These are phyloP conservation scores for Sepiola atlantica DNA, from an alignment of 2,888 invertebrate species.

Conservation along the genomic window DNA sequence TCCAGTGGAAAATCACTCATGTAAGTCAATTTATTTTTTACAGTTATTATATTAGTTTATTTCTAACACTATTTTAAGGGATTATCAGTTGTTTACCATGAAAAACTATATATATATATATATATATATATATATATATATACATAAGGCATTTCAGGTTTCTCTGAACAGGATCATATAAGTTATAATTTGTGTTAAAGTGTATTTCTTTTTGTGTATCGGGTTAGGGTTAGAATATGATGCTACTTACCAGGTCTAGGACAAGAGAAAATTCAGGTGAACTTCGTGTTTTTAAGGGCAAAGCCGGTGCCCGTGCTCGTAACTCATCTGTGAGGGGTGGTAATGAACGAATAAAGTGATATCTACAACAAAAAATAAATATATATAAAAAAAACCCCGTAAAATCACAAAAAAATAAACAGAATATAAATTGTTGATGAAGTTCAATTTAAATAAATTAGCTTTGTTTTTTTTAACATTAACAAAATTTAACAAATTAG, in stretches of 20 bases:
- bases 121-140: too few relatives aligned
- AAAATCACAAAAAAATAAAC: not conserved
- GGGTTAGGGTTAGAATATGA: not conserved
- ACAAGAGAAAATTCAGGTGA: slow-evolving; percentile 89
- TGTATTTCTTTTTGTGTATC: too few relatives aligned
- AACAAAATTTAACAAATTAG: not conserved
- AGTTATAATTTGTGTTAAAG: too few relatives aligned
- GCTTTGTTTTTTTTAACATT: not conserved
- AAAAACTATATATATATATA: too few relatives aligned
- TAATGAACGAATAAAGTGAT: slow-evolving; percentile 88
- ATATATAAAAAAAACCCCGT: not conserved
- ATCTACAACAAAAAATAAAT: slow-evolving; percentile 56
- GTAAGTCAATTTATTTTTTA: too few relatives aligned
- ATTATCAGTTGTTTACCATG: too few relatives aligned
- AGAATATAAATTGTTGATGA: not conserved
- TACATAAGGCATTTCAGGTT: too few relatives aligned
- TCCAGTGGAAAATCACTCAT: too few relatives aligned
- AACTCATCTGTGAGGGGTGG: slow-evolving; percentile 87
- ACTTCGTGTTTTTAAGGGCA: slow-evolving; percentile 92
- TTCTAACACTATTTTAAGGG: too few relatives aligned
- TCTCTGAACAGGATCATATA: too few relatives aligned
- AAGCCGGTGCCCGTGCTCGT: slow-evolving; percentile 80
- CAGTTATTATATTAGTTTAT: too few relatives aligned
- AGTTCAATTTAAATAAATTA: too few relatives aligned
- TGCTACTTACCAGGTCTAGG: slow-evolving; percentile 83